Evolutionary conservation across 23 tunicate genomes (phyloP).

Genomic region (Ascidia mentula): DNA sequence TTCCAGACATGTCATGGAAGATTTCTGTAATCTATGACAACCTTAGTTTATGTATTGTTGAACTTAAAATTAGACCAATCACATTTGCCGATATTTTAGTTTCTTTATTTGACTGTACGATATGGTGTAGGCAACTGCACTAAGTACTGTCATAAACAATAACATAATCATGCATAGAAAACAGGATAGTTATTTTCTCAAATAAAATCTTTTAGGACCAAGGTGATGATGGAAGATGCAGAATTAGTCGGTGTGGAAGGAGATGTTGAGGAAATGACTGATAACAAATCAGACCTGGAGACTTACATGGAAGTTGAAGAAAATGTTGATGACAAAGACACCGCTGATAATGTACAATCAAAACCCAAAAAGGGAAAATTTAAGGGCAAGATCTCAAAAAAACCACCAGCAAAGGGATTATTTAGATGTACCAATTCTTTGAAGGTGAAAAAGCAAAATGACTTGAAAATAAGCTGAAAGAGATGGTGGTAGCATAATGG

Average conservation of each 20-base stretch:
- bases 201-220: too few relatives aligned
- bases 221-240: background rate
- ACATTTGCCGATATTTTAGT: too few relatives aligned
- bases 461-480: background rate
- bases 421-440: constrained; percentile 77
- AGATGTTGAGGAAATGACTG: background rate
- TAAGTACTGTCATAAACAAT: too few relatives aligned
- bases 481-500: too few relatives aligned
- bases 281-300: background rate
- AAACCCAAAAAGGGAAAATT: constrained; percentile 27
- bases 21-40: too few relatives aligned
- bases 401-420: constrained; percentile 33
- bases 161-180: too few relatives aligned
- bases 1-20: too few relatives aligned
- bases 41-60: too few relatives aligned
- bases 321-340: background rate
- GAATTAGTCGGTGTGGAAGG: background rate
- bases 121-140: too few relatives aligned
- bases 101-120: too few relatives aligned
- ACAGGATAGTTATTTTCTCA: too few relatives aligned
- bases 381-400: constrained; percentile 61
- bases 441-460: constrained; percentile 21
- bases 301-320: constrained; percentile 6
- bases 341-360: background rate
- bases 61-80: too few relatives aligned